Conservation (phyloP, 2,888 invertebrate species). For the Chirona hameri region DNA sequence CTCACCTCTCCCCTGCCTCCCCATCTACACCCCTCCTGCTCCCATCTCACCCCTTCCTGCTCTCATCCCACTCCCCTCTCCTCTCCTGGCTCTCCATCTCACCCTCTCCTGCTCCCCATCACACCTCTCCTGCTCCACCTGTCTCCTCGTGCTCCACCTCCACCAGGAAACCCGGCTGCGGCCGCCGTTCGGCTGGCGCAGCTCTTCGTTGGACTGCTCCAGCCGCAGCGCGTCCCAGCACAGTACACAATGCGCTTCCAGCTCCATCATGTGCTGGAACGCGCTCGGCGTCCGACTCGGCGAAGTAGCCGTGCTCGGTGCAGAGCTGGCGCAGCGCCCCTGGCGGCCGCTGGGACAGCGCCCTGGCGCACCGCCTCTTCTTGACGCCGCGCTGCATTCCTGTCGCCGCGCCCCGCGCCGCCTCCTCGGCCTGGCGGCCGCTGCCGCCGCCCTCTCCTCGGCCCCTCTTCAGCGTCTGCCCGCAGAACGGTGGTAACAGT, state of each 20-base stretch:
- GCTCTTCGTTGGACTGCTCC: constrained; percentile 68
- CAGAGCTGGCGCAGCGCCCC: constrained; percentile 36
- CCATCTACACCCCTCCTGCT: no score
- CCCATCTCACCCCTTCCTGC: no score
- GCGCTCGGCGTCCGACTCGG: constrained; percentile 63
- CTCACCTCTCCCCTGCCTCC: no score
- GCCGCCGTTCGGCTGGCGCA: constrained; percentile 49
- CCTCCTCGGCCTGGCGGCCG: constrained; percentile 74
- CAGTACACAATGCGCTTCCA: constrained; percentile 87
- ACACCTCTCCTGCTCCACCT: constrained; percentile 69
- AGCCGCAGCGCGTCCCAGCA: constrained; percentile 55
- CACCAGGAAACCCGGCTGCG: constrained; percentile 40
- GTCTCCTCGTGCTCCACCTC: constrained; percentile 66
- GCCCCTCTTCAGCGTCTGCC: constrained; percentile 58
- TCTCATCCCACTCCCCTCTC: no score
- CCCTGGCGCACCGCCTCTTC: constrained; percentile 79
- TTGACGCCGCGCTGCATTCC: constrained; percentile 78
- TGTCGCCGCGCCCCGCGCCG: constrained; percentile 72
- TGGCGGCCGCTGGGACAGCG: constrained; percentile 67
- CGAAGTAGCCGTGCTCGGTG: constrained; percentile 40
- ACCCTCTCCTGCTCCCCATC: no score
- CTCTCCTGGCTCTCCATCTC: no score
- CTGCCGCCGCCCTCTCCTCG: constrained; percentile 56
- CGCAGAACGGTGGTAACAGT: neutral
- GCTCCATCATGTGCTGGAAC: constrained; percentile 82